Evolutionary conservation across 2,888 invertebrate genomes (phyloP).

Genomic region (Fragum whitleyi): DNA sequence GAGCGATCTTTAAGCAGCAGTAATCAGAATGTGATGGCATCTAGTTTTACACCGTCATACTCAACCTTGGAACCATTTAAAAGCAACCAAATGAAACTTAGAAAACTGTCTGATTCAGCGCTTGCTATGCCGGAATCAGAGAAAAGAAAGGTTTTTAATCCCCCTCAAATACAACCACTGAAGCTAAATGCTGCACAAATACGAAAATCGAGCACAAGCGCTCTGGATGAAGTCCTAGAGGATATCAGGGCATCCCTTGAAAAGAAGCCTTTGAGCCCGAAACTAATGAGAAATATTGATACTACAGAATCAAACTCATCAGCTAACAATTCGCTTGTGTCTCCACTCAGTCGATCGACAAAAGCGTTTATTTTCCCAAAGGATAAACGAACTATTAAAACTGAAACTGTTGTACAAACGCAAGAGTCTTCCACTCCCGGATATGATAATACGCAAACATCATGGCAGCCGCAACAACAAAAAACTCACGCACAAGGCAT

Average conservation of each 20-base stretch:
- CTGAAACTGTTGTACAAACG: constrained; percentile 15
- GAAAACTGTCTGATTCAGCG: constrained; percentile 45
- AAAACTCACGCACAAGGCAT: not conserved
- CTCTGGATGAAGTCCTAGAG: constrained; percentile 80
- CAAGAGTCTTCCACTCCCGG: constrained; percentile 38
- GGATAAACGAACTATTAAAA: not conserved
- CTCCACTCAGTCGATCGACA: constrained; percentile 57
- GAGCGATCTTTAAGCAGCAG: constrained; percentile 20
- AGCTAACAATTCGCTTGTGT: constrained; percentile 45
- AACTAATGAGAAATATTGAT: constrained; percentile 64
- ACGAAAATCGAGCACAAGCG: constrained; percentile 72
- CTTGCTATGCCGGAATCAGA: constrained; percentile 28
- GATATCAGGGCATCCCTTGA: constrained; percentile 77
- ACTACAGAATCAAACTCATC: constrained; percentile 65
- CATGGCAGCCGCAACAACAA: constrained; percentile 43
- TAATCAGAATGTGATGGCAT: constrained; percentile 39
- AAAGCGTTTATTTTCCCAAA: constrained; percentile 58
- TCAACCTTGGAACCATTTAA: constrained; percentile 39
- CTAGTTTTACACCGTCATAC: constrained; percentile 29
- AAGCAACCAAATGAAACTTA: not conserved
- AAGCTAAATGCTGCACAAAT: constrained; percentile 65
- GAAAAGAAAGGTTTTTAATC: constrained; percentile 67
- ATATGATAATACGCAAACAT: constrained; percentile 49
- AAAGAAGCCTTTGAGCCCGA: constrained; percentile 71
- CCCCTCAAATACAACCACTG: constrained; percentile 77